Conservation (phyloP, 1,140 invertebrate species). For the Dendroctonus valens region DNA sequence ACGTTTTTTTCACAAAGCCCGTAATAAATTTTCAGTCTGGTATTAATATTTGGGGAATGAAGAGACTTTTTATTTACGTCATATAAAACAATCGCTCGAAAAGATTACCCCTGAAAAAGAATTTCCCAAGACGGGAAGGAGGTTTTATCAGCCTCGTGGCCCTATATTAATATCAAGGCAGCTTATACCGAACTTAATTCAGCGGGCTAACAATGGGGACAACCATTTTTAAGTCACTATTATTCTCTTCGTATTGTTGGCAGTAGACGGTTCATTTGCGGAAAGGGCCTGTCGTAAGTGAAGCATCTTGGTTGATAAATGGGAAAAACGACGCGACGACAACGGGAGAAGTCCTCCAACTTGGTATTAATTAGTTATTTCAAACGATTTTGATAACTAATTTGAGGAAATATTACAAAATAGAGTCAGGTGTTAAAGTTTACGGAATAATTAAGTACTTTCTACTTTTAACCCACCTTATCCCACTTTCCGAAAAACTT, state of each 20-base stretch:
- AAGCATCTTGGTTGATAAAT: conserved; percentile 16
- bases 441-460: too few species aligned
- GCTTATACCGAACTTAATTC: conserved; percentile 25
- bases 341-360: not conserved
- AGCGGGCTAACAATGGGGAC: conserved; percentile 11
- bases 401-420: too few species aligned
- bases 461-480: too few species aligned
- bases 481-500: too few species aligned
- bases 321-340: conserved; percentile 12
- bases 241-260: conserved; percentile 25
- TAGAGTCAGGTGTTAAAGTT: too few species aligned
- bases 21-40: too few species aligned
- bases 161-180: conserved; percentile 23
- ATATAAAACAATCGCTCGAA: too few species aligned
- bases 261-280: conserved; percentile 21
- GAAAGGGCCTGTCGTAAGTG: conserved; percentile 9
- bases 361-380: too few species aligned
- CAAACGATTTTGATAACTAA: too few species aligned
- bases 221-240: conserved; percentile 16
- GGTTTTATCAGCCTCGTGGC: conserved; percentile 17
- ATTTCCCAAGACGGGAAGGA: conserved; percentile 14
- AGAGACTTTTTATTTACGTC: too few species aligned
- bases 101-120: conserved; percentile 1
- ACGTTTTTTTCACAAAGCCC: too few species aligned
- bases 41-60: too few species aligned